phyloP scores from a whole-genome alignment of 1,140 invertebrate genomes.

The Sycophaga agraensis region DNA sequence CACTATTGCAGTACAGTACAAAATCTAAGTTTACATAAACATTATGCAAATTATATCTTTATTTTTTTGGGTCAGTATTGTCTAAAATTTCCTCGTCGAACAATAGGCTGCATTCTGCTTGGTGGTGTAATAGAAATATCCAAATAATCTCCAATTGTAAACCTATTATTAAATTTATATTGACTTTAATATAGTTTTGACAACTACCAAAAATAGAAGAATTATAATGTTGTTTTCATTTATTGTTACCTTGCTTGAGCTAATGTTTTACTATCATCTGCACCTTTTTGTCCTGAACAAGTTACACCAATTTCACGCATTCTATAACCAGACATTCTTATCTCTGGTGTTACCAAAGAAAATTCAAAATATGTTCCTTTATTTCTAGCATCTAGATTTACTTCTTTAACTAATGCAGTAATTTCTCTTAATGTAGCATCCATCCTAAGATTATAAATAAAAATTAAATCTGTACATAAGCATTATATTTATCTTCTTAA shows the following conservation, averaged over 20 bases:
- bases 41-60: constrained; percentile 33
- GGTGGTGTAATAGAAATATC: constrained; percentile 96
- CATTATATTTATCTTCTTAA: too few relatives aligned
- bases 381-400: constrained; percentile 91
- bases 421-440: constrained; percentile 97
- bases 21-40: constrained; percentile 7
- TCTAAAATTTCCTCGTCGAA: constrained; percentile 61
- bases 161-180: constrained; percentile 58
- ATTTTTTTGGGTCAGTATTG: constrained; percentile 59
- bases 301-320: constrained; percentile 95
- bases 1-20: neutral
- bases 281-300: constrained; percentile 86
- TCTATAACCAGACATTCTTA: constrained; percentile 75
- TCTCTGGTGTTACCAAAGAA: constrained; percentile 90
- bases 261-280: constrained; percentile 88
- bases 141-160: constrained; percentile 93
- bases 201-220: neutral
- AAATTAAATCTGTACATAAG: too few relatives aligned
- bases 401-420: constrained; percentile 93
- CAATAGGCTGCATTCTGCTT: constrained; percentile 69
- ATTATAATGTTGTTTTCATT: constrained; percentile 15
- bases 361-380: constrained; percentile 99
- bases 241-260: constrained; percentile 65
- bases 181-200: neutral
- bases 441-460: constrained; percentile 64